Base-by-base conservation (phyloP, 1,140 invertebrate species). In the Euborellia annulipes region DNA sequence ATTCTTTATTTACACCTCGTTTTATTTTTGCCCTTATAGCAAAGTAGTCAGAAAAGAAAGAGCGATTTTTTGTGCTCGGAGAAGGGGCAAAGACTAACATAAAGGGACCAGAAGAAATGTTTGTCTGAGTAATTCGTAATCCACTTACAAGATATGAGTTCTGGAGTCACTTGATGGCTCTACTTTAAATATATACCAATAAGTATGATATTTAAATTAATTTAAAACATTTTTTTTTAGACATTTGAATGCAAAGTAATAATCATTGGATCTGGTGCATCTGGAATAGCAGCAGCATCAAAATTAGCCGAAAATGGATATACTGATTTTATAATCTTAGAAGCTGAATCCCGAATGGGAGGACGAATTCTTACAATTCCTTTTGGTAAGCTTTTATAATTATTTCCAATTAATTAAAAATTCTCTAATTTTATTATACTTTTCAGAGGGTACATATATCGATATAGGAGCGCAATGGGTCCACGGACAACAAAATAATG, bases 271-370 rank as follows among this genome's bases (percentile, higher is more conserved):
- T 64, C 75, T 23, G 76, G 76, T 0, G 60, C 72, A 1, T 59
- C 75, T 1, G 76, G 76, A 2, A 62, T 71, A 11, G 64, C 72
- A n/a, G 72, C 73, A 2, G 71, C 71, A 0, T 57, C 60, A 13
- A 63, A 57, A 6, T 56, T 79, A 8, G 53, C 64, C 3, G 55
- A 69, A 53, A 62, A 60, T 37, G 72, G 70, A 11, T 55, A 66
- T 17, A 46, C 55, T 8, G 64, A 71, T 52, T 18, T 79, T 46
- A 57, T 67, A 37, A 65, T 75, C 23, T 50, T 85, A 19, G 85
- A 90, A 63, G 82, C 79, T 1, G 72, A 74, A 50, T 61, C 74
- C 54, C 68, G 79, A 48, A 72, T 85, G 41, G 83, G 83, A 6
- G 83, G 79, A 2, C 66, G 80, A 39, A 65, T 84, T n/a, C 47